Evolutionary conservation across 2,113 vertebrate genomes (phyloP), one percentile per base, ranked within the genome.

Genomic region (Phycodurus eques): DNA sequence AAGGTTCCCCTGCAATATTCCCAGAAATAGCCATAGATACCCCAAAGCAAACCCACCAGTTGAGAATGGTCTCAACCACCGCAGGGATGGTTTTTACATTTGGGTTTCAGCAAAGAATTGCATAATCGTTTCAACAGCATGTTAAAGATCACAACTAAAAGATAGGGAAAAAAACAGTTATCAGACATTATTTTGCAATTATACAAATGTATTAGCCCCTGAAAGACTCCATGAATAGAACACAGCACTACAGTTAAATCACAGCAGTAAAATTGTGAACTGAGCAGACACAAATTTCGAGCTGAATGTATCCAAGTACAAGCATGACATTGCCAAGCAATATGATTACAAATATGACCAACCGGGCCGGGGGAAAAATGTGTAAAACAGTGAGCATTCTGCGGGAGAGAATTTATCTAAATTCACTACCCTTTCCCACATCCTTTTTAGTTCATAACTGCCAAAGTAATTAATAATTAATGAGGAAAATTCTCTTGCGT

Each of bases 391-490:
- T 53, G 31, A 27, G 62, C 6, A 46, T 70, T 67, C 42, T 54
- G 64, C 67, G 62, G 56, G 67, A 68, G 63, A 61, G 76, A 68
- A 80, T 68, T 33, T 82, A 80, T 86, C 81, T 71, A 57, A 61
- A 80, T 74, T 80, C 72, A 46, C 47, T 61, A 33, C 42, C 57
- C 63, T 63, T 53, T 22, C 8, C 33, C 67, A 61, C 68, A 20
- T 70, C 72, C 77, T 57, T 76, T 87, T 84, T 84, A 84, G 84
- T 87, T 80, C 81, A 79, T 82, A 84, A 85, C 83, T 79, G 75
- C 73, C 82, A 78, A 74, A 68, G 73, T 83, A 79, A 79, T 91
- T 84, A 73, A 88, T 87, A 82, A 85, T 86, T 89, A 87, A 88
- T 82, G 74, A 85, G 83, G 84, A 88, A 80, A 77, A 88, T 86